Base-by-base conservation (phyloP, 2,797 vertebrate species). In the Muraenolepis orangiensis region DNA sequence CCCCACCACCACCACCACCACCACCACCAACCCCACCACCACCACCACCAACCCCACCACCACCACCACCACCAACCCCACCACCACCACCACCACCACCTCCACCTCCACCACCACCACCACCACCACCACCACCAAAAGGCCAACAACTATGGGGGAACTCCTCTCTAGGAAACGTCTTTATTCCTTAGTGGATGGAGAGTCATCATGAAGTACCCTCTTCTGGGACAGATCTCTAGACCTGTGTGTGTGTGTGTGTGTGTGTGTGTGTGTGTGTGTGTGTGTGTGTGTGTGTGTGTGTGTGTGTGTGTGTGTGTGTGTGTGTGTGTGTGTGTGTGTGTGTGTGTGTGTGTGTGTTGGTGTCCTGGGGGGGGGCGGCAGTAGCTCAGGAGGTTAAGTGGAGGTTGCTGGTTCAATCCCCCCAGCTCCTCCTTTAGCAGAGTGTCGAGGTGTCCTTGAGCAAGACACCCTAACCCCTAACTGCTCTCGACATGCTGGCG, bases 141-240 rank as follows among this genome's bases (percentile, higher is more conserved):
- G 57, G 51, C n/a, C 0, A 8, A 26, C 0, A 8, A 26, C 57
- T 64, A 64, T 23, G 23, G 14, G 66, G 57, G 16, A 67, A 67
- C 66, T 67, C 51, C 76, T 76, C 6, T 18, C 2, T 14, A n/a
- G 28, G 40, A 78, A 73, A 75, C 14, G 6, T 28, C 70, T 66
- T 69, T 3, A 69, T 46, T 74, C 66, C n/a, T 67, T 8, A 57
- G 42, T 16, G 57, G 29, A 66, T 38, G 36, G 26, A 7, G 13
- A 34, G 14, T 61, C 68, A 16, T 34, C 36, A 32, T 75, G 34
- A 12, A 29, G 68, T 40, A 8, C 16, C 20, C 10, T 26, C 64
- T 14, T 11, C 26, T 7, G 61, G 61, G 61, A n/a, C 61, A 31
- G 14, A 67, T 20, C 28, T 13, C 28, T 13, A 67, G 28, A 18